phyloP scores from a whole-genome alignment of 2,113 vertebrate species.

The Pantherophis guttatus region DNA sequence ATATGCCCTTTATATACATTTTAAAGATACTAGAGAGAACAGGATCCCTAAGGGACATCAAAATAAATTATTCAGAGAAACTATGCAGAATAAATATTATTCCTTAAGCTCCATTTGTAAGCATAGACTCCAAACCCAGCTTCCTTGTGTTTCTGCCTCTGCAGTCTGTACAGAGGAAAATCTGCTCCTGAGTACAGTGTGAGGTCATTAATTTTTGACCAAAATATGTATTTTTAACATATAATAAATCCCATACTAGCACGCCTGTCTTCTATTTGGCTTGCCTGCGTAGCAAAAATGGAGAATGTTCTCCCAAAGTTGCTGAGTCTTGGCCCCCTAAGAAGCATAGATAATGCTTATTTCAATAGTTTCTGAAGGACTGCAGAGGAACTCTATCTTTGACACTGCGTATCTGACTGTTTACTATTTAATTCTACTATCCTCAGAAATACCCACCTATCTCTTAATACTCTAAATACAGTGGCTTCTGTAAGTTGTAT shows the following conservation, averaged over 20 bases:
- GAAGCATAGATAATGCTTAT: not conserved
- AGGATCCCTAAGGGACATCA: not conserved
- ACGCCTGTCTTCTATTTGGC: not conserved
- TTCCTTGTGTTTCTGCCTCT: not conserved
- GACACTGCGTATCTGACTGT: not conserved
- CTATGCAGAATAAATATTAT: not conserved
- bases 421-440: not conserved
- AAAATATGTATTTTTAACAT: not conserved
- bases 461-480: not conserved
- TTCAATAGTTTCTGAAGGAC: not conserved
- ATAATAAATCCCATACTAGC: not conserved
- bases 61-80: not conserved
- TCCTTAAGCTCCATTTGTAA: not conserved
- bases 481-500: not conserved
- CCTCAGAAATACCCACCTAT: not conserved
- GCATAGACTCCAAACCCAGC: not conserved
- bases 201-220: not conserved
- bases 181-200: not conserved
- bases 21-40: not conserved
- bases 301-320: not conserved
- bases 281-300: not conserved
- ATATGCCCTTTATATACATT: not conserved
- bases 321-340: not conserved
- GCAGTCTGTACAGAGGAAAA: not conserved
- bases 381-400: not conserved